These are phyloP conservation scores for Corythaeola cristata DNA, from an alignment of 2,113 vertebrate species.

Conservation along the genomic window DNA sequence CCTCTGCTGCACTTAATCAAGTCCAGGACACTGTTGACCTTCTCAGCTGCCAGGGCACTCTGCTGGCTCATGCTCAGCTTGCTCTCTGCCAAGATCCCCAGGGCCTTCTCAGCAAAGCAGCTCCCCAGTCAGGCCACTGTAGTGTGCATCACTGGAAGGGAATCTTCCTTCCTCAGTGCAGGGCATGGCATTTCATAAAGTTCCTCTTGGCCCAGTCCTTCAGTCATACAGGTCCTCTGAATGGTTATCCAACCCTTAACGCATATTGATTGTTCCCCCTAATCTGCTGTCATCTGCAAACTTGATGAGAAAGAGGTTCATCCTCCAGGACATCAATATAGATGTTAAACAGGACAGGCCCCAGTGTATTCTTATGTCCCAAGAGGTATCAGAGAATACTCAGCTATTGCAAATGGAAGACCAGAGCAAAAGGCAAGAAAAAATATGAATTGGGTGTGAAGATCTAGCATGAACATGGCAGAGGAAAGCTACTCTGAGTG, in stretches of 20 bases:
- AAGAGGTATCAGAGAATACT: neutral
- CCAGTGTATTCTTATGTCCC: neutral
- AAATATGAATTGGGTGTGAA: neutral
- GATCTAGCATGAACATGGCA: neutral
- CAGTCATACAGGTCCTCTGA: neutral
- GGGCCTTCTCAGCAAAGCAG: neutral
- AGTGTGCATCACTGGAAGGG: neutral
- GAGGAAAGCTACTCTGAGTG: neutral
- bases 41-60: neutral
- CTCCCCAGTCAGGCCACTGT: neutral
- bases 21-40: no score
- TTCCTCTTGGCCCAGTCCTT: neutral
- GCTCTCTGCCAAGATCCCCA: neutral
- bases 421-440: neutral
- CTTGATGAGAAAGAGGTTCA: neutral
- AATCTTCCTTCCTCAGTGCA: neutral
- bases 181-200: neutral
- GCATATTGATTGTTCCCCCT: neutral
- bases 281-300: neutral
- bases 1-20: neutral
- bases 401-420: neutral
- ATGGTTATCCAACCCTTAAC: neutral
- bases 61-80: neutral
- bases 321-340: neutral
- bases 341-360: neutral